Evolutionary conservation across 2,797 vertebrate species (phyloP).

Genomic region (Falco naumanni): DNA sequence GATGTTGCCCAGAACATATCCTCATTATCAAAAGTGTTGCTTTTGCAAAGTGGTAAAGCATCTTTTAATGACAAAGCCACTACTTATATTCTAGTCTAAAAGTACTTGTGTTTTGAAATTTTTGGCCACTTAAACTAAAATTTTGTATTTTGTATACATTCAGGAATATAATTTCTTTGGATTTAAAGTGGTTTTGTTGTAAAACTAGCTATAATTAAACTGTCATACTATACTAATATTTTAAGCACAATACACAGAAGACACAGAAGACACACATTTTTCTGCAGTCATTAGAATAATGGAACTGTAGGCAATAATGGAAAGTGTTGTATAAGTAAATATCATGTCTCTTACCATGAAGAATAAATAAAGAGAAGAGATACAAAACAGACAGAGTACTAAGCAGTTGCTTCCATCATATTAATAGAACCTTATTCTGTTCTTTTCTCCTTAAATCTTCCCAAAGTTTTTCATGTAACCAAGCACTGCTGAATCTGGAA

Average conservation of each 20-base stretch:
- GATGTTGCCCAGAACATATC: not conserved
- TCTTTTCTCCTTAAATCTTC: slow-evolving; percentile 48
- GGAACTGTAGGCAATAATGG: not conserved
- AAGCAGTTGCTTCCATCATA: slow-evolving; percentile 33
- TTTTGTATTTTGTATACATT: not conserved
- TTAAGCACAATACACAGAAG: not conserved
- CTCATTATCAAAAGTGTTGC: not conserved
- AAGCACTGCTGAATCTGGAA: slow-evolving; percentile 51
- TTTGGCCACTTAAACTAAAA: not conserved
- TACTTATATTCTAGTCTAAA: not conserved
- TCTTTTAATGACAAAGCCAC: not conserved
- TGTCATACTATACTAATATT: not conserved
- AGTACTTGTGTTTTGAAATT: not conserved
- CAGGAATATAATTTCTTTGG: not conserved
- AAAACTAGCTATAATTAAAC: not conserved
- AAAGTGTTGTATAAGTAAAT: slow-evolving; percentile 38
- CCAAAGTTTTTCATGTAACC: not conserved
- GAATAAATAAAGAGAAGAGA: slow-evolving; percentile 46
- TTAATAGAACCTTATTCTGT: slow-evolving; percentile 38
- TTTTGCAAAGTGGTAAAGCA: not conserved
- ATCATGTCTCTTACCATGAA: slow-evolving; percentile 48
- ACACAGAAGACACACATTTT: slow-evolving; percentile 8
- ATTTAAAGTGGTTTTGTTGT: not conserved
- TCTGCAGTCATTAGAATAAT: slow-evolving; percentile 8
- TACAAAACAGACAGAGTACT: slow-evolving; percentile 49